Evolutionary conservation across 2,888 invertebrate species (phyloP).

Genomic region (Eupithecia subfuscata): DNA sequence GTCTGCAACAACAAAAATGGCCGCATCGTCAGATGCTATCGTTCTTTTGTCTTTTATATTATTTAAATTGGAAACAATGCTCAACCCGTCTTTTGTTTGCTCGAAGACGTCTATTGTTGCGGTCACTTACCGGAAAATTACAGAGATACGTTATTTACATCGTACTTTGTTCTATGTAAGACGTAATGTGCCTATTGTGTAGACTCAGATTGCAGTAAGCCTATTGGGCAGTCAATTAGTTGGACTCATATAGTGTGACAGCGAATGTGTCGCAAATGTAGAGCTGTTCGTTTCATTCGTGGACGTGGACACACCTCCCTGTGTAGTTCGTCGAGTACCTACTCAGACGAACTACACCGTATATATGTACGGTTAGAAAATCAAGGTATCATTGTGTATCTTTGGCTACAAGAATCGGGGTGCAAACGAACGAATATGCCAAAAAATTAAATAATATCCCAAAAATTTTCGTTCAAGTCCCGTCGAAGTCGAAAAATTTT

Average conservation of each 20-base stretch:
- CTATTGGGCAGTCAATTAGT: conserved; percentile 66
- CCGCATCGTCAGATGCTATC: conserved; percentile 49
- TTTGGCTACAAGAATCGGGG: too few species aligned
- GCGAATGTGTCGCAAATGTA: conserved; percentile 13
- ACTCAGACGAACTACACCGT: too few species aligned
- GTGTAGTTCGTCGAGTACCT: neutral
- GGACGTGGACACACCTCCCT: conserved; percentile 6
- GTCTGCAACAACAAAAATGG: conserved; percentile 29
- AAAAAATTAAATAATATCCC: too few species aligned
- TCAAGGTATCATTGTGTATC: neutral
- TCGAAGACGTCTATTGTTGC: conserved; percentile 70
- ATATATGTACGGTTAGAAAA: neutral
- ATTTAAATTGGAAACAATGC: conserved; percentile 68
- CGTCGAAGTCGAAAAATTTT: too few species aligned
- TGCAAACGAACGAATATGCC: neutral
- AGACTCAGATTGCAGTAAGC: conserved; percentile 43
- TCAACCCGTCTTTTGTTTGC: conserved; percentile 67
- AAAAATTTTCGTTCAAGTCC: too few species aligned
- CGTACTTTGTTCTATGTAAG: conserved; percentile 31
- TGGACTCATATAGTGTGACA: conserved; percentile 60
- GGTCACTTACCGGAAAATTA: conserved; percentile 60
- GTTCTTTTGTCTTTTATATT: conserved; percentile 61
- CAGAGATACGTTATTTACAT: conserved; percentile 41
- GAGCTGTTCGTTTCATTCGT: conserved; percentile 12
- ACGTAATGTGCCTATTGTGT: conserved; percentile 49